Conservation (phyloP, 1,140 invertebrate genomes). For the Lucilia sericata region DNA sequence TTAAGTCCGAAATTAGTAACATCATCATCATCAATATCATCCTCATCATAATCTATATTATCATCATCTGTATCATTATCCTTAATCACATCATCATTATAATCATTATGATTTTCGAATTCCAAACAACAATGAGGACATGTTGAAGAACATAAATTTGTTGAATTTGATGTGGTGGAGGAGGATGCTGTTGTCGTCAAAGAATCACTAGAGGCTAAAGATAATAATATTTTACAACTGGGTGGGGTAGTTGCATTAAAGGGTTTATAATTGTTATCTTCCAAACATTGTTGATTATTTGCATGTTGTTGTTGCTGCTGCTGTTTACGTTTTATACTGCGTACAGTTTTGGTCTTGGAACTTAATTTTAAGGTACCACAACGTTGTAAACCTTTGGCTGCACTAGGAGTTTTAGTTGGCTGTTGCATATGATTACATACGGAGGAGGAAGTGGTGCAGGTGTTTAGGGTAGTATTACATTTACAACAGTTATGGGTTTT, state of each 20-base stretch:
- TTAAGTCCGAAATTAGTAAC: not conserved
- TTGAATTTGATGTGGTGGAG: not conserved
- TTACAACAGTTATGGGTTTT: constrained; percentile 26
- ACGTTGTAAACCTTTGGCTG: constrained; percentile 60
- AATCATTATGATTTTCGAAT: constrained; percentile 40
- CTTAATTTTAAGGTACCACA: constrained; percentile 47
- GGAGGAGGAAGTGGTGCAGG: constrained; percentile 50
- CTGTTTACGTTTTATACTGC: constrained; percentile 60
- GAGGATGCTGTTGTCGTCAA: constrained; percentile 37
- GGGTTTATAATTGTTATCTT: not conserved
- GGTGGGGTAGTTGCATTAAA: not conserved
- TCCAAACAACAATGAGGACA: constrained; percentile 39
- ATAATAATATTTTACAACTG: constrained; percentile 57
- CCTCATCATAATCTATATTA: not conserved
- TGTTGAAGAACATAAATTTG: constrained; percentile 17
- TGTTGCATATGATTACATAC: not conserved
- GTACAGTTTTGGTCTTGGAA: constrained; percentile 58
- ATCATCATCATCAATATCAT: not conserved
- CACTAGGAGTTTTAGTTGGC: constrained; percentile 28
- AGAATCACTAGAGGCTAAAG: constrained; percentile 50
- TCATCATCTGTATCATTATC: not conserved
- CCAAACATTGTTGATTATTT: constrained; percentile 1
- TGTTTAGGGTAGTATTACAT: not conserved
- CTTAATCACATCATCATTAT: not conserved
- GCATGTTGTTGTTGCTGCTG: constrained; percentile 51